Evolutionary conservation across 2,888 invertebrate genomes (phyloP).

Genomic region (Drosophila aldrichi): DNA sequence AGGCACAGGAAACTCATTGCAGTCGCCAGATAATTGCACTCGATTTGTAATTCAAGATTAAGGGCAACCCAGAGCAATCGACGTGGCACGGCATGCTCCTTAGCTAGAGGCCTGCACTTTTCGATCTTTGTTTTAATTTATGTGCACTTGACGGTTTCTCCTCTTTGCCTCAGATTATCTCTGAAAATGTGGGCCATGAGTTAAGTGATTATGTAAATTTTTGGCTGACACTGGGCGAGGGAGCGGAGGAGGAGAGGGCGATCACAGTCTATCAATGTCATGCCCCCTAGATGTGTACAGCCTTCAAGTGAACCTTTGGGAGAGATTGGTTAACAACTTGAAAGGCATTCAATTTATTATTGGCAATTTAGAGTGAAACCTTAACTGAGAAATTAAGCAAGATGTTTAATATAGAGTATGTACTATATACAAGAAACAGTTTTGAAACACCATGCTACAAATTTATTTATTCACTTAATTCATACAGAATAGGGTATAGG

Average conservation of each 20-base stretch:
- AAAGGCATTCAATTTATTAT: slow-evolving; percentile 31
- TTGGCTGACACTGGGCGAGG: not conserved
- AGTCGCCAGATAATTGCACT: slow-evolving; percentile 77
- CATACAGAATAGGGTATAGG: not conserved
- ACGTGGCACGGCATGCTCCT: not conserved
- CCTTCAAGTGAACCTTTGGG: slow-evolving; percentile 54
- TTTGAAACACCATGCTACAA: not conserved
- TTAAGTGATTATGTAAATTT: slow-evolving; percentile 81
- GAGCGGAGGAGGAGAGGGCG: not conserved
- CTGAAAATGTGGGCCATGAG: slow-evolving; percentile 80
- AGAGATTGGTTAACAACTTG: slow-evolving; percentile 50
- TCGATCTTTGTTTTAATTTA: slow-evolving; percentile 70
- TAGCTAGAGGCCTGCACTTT: slow-evolving; percentile 22
- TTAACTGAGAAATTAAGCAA: not conserved
- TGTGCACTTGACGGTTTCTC: slow-evolving; percentile 54
- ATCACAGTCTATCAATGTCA: not conserved
- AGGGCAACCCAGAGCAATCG: slow-evolving; percentile 67
- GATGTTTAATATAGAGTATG: not conserved
- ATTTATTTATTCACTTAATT: not conserved
- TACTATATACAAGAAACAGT: not conserved
- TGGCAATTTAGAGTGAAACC: slow-evolving; percentile 27
- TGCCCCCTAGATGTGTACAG: slow-evolving; percentile 46
- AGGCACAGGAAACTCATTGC: slow-evolving; percentile 66
- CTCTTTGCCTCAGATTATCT: slow-evolving; percentile 65
- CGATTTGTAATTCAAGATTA: slow-evolving; percentile 83